Base-by-base conservation (phyloP, 2,888 invertebrate species). In the Piscicola geometra region DNA sequence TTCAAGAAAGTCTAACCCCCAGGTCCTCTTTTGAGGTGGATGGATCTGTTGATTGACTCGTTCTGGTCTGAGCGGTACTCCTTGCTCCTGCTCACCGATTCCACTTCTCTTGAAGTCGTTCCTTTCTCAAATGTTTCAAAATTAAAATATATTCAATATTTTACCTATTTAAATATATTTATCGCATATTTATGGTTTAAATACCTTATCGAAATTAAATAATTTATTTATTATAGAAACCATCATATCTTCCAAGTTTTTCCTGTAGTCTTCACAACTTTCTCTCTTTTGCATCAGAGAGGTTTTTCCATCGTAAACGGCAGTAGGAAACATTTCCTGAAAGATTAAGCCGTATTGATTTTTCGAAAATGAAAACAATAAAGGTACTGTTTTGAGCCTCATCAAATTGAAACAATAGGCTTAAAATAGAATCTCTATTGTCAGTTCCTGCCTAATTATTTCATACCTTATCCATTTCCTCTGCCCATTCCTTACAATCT, bases 31-130 rank as follows among this genome's bases (percentile, higher is more conserved):
- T 56, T 35, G 21, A 73, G 64, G 18, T 25, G 25, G 28, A 1
- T 21, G 1, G 21, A n/a, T 25, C 73, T 60, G 64, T 35, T 35
- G n/a, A 73, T 21, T 25, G 73, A 73, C 5, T 73, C 52, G 64
- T 73, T 30, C 15, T 56, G 56, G 5, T 32, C 60, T 12, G 73
- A 73, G 25, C 32, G 52, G 35, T 56, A 73, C 18, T 56, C 52
- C 1, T 28, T 50, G 28, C 64, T 47, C 21, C 52, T 35, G 35
- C 64, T 36, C 30, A 52, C 64, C 5, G 73, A 28, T 12, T 60
- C 35, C 15, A 64, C 64, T n/a, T 5, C 25, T 25, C 21, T n/a
- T 21, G 60, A 47, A 15, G 50, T 9, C 50, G 50, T n/a, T n/a
- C n/a, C n/a, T n/a, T n/a, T n/a, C n/a, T n/a, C n/a, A n/a, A n/a